These are phyloP conservation scores for Ditylenchus dipsaci DNA, from an alignment of 1,140 invertebrate species.

Conservation along the genomic window DNA sequence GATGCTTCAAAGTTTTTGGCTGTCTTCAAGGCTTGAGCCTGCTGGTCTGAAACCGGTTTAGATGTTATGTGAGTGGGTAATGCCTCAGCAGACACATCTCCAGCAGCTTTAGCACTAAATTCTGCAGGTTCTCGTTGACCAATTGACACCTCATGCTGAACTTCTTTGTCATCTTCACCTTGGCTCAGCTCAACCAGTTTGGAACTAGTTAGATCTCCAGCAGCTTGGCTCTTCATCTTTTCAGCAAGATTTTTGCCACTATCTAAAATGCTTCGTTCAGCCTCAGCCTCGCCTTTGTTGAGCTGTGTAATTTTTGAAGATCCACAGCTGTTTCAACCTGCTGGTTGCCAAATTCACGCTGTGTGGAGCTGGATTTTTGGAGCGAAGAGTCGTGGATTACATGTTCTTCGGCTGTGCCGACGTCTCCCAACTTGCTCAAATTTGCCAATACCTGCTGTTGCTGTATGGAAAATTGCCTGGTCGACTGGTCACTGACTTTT, in stretches of 20 bases:
- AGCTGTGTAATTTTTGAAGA: neutral
- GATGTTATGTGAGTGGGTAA: neutral
- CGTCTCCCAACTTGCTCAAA: neutral
- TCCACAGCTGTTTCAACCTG: neutral
- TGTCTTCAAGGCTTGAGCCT: neutral
- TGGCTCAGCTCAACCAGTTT: no score
- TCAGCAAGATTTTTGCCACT: no score
- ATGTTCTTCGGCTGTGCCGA: neutral
- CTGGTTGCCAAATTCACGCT: neutral
- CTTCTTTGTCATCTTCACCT: no score
- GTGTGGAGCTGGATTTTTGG: neutral
- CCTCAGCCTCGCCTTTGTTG: neutral
- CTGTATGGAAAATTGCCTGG: neutral
- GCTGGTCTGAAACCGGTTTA: neutral
- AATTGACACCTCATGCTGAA: neutral
- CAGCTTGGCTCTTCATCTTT: no score
- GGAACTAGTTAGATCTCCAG: no score
- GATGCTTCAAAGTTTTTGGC: no score
- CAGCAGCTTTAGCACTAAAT: neutral
- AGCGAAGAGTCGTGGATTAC: neutral
- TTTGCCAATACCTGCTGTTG: neutral
- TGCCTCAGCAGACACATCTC: neutral
- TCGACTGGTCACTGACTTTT: neutral
- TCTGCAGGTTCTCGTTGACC: neutral
- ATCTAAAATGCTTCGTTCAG: neutral